These are phyloP conservation scores for Drosophila cognata DNA, from an alignment of 2,888 invertebrate species.

Conservation along the genomic window DNA sequence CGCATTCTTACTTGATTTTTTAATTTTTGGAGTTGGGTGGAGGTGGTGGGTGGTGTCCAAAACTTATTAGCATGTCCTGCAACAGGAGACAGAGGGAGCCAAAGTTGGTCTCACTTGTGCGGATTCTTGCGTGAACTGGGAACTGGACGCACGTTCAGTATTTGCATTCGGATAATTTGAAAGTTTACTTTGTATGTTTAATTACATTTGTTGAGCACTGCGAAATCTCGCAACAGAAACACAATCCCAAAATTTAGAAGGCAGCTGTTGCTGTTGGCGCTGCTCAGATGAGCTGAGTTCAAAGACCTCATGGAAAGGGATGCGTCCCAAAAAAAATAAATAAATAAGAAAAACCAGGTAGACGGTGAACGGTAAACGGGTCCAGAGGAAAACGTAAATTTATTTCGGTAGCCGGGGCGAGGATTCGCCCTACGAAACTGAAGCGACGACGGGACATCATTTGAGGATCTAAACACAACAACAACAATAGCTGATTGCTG, in stretches of 20 bases:
- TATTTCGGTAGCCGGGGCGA: slow-evolving; percentile 30
- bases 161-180: slow-evolving; percentile 61
- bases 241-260: slow-evolving; percentile 18
- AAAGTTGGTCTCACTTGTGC: slow-evolving; percentile 58
- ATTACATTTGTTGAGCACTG: slow-evolving; percentile 69
- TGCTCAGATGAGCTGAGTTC: slow-evolving; percentile 61
- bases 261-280: slow-evolving; percentile 52
- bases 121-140: slow-evolving; percentile 54
- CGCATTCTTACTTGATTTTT: not conserved
- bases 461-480: slow-evolving; percentile 65
- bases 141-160: slow-evolving; percentile 60
- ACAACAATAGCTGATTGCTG: slow-evolving; percentile 42
- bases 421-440: slow-evolving; percentile 50
- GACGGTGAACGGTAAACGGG: slow-evolving; percentile 13
- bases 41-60: slow-evolving; percentile 8
- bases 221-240: slow-evolving; percentile 18
- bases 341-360: slow-evolving; percentile 15
- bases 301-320: slow-evolving; percentile 59
- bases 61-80: slow-evolving; percentile 78
- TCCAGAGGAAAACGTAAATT: slow-evolving; percentile 26
- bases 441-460: slow-evolving; percentile 65
- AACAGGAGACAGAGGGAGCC: slow-evolving; percentile 62
- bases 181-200: slow-evolving; percentile 74
- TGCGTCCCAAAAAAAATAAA: not conserved
- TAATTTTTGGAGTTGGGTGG: not conserved